phyloP scores from a whole-genome alignment of 2,113 vertebrate species.

The Epinephelus fuscoguttatus region DNA sequence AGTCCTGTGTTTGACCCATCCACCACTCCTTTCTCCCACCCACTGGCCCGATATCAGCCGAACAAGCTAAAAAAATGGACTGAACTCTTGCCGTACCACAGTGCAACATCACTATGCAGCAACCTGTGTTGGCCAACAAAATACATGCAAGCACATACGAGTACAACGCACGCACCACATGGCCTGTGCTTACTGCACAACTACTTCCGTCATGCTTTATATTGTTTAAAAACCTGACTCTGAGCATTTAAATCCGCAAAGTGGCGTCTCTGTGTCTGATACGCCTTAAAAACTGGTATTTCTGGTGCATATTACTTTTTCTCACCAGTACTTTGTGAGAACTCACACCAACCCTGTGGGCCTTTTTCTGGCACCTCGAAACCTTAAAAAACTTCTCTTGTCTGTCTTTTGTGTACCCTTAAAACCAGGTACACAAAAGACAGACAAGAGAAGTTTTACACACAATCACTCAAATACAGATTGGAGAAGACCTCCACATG shows the following conservation, averaged over 20 bases:
- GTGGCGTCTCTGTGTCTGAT: background rate
- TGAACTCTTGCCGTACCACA: background rate
- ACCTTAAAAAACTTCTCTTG: no score
- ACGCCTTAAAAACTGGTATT: constrained; percentile 1
- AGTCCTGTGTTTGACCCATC: no score
- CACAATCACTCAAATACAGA: background rate
- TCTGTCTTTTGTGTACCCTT: no score
- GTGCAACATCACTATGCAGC: no score
- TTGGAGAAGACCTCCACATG: background rate
- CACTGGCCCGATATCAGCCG: background rate
- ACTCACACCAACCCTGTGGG: background rate
- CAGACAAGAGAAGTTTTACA: background rate
- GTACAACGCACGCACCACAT: background rate
- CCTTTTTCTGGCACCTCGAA: background rate
- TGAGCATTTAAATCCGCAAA: background rate
- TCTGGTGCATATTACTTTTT: background rate
- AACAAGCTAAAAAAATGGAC: background rate
- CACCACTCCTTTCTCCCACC: no score
- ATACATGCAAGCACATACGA: no score
- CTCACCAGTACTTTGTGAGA: background rate
- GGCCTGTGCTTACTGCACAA: background rate
- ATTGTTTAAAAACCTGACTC: background rate
- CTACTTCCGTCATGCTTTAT: background rate
- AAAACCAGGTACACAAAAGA: background rate
- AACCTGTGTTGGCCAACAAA: background rate